phyloP scores from a whole-genome alignment of 1,140 invertebrate genomes.

The Drosophila novamexicana region DNA sequence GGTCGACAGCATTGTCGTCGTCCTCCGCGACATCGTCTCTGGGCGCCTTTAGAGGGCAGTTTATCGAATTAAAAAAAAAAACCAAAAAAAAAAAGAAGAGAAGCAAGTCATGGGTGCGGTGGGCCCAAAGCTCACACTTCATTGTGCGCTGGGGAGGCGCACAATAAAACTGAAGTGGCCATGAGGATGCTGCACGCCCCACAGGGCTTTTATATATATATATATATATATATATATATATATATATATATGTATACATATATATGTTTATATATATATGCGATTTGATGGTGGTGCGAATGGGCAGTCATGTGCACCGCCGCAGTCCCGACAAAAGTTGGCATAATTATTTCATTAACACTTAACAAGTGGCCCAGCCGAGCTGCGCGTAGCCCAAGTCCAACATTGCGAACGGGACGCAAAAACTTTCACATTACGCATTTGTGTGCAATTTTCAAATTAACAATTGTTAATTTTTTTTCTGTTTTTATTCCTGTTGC shows the following conservation, averaged over 20 bases:
- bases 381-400: not conserved
- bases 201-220: not conserved
- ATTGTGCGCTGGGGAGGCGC: conserved; percentile 51
- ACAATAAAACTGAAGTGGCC: conserved; percentile 78
- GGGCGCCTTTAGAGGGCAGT: conserved; percentile 70
- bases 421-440: conserved; percentile 80
- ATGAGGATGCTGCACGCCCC: conserved; percentile 25
- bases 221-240: not conserved
- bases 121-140: conserved; percentile 63
- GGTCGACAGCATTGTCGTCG: conserved; percentile 51
- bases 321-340: conserved; percentile 60
- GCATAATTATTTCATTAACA: conserved; percentile 83
- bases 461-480: conserved; percentile 81
- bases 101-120: conserved; percentile 7
- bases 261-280: not conserved
- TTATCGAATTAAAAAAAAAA: conserved; percentile 78
- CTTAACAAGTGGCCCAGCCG: conserved; percentile 76
- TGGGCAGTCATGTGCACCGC: conserved; percentile 38
- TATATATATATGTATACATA: not conserved
- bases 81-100: conserved; percentile 3
- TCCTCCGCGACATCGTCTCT: not conserved
- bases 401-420: conserved; percentile 32
- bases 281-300: conserved; percentile 28
- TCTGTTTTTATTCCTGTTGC: conserved; percentile 7
- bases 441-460: conserved; percentile 83